Percentiles rank a stretch among this genome's conserved stretches.
Conservation (phyloP, 2,888 invertebrate species). For the Kuschelorhynchus macadamiae region DNA sequence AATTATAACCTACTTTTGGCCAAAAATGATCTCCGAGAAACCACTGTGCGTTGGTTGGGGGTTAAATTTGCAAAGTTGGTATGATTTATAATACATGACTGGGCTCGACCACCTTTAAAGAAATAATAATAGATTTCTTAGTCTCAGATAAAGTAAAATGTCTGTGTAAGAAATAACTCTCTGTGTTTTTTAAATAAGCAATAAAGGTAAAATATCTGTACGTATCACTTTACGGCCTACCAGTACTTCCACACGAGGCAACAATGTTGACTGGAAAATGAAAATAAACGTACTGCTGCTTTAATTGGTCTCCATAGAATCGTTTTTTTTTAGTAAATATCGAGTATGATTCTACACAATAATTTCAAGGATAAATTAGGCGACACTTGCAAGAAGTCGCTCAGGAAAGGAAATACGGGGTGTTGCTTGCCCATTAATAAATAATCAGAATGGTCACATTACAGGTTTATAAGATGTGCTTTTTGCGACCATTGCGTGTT, state of each 20-base stretch:
- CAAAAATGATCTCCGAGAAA: too few species aligned
- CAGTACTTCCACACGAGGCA: not conserved
- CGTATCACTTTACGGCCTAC: not conserved
- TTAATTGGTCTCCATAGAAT: constrained; percentile 12
- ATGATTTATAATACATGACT: too few species aligned
- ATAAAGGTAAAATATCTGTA: not conserved
- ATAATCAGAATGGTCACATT: not conserved
- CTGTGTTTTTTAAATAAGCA: too few species aligned
- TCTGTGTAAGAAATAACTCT: too few species aligned
- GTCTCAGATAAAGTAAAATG: too few species aligned
- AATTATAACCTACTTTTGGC: too few species aligned
- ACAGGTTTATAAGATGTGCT: not conserved
- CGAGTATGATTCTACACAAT: constrained; percentile 8
- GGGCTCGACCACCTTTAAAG: too few species aligned
- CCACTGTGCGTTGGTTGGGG: too few species aligned
- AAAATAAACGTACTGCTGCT: constrained; percentile 1
- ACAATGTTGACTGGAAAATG: not conserved
- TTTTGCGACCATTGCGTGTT: not conserved
- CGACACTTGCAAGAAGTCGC: constrained; percentile 12
- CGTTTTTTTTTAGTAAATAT: not conserved
- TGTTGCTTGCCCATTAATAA: constrained; percentile 7
- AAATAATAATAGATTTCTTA: too few species aligned
- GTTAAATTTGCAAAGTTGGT: too few species aligned
- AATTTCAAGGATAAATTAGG: constrained; percentile 25
- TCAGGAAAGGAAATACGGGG: constrained; percentile 28